phyloP scores from a whole-genome alignment of 1,140 invertebrate species.

The Solen grandis region DNA sequence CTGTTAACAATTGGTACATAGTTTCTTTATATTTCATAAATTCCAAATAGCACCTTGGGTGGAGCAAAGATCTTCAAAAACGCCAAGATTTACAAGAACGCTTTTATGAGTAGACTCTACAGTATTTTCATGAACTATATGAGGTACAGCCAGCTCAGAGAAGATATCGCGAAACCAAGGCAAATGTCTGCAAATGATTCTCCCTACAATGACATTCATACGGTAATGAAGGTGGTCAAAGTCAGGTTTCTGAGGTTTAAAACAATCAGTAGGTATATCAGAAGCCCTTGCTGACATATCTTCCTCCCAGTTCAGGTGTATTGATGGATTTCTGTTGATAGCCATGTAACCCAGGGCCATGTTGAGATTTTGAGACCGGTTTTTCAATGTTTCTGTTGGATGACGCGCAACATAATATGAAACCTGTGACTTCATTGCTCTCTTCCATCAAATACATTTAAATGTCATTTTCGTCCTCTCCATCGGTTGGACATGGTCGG shows the following conservation, averaged over 20 bases:
- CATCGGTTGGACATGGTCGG: too few species aligned
- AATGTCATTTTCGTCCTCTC: too few species aligned
- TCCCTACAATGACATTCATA: neutral
- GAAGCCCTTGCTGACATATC: neutral
- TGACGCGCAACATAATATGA: neutral
- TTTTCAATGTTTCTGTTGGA: neutral
- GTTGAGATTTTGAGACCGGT: neutral
- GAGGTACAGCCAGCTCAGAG: neutral
- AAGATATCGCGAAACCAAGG: conserved; percentile 19
- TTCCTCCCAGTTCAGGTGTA: too few species aligned
- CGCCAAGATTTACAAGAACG: conserved; percentile 39
- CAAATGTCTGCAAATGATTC: conserved; percentile 11
- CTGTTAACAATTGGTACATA: conserved; percentile 13
- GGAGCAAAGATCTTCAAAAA: conserved; percentile 32
- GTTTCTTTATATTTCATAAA: conserved; percentile 18
- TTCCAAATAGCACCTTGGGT: conserved; percentile 38
- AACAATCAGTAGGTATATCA: neutral
- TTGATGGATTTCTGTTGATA: neutral
- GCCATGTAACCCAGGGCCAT: neutral
- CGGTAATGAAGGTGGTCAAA: conserved; percentile 3
- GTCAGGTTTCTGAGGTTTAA: neutral
- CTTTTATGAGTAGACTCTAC: conserved; percentile 7
- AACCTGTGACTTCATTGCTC: neutral
- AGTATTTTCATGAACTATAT: too few species aligned
- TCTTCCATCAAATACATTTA: neutral